phyloP scores from a whole-genome alignment of 1,140 invertebrate genomes.

The Maniola jurtina region DNA sequence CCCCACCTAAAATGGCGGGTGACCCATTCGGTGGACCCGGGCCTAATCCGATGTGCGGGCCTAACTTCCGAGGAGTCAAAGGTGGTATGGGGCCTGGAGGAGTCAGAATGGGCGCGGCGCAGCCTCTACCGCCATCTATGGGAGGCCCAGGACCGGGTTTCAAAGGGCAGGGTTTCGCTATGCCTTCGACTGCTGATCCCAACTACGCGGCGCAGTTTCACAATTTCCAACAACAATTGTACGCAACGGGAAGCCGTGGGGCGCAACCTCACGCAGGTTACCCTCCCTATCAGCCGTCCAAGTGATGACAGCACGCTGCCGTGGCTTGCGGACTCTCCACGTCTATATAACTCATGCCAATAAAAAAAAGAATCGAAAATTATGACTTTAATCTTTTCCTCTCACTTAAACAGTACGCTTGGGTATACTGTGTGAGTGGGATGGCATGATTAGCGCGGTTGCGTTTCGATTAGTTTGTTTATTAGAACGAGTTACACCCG shows the following conservation, averaged over 20 bases:
- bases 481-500: background rate
- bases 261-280: slow-evolving; percentile 68
- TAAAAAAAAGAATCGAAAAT: too few species aligned
- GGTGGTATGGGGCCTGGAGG: slow-evolving; percentile 56
- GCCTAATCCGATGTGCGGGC: slow-evolving; percentile 66
- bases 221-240: slow-evolving; percentile 96
- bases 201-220: slow-evolving; percentile 97
- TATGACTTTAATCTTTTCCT: too few species aligned
- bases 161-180: slow-evolving; percentile 89
- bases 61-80: slow-evolving; percentile 67
- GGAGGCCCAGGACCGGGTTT: slow-evolving; percentile 85
- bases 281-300: slow-evolving; percentile 68
- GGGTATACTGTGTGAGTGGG: too few species aligned
- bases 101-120: slow-evolving; percentile 69
- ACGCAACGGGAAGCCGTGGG: slow-evolving; percentile 90
- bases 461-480: too few species aligned
- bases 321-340: background rate
- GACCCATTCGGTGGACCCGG: slow-evolving; percentile 59
- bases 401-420: too few species aligned
- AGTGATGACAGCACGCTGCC: slow-evolving; percentile 51
- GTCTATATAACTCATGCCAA: background rate
- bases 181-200: slow-evolving; percentile 91
- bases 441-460: too few species aligned
- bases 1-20: slow-evolving; percentile 68
- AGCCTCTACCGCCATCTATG: slow-evolving; percentile 89